phyloP scores from a whole-genome alignment of 2,113 vertebrate genomes.

The Buteo buteo region DNA sequence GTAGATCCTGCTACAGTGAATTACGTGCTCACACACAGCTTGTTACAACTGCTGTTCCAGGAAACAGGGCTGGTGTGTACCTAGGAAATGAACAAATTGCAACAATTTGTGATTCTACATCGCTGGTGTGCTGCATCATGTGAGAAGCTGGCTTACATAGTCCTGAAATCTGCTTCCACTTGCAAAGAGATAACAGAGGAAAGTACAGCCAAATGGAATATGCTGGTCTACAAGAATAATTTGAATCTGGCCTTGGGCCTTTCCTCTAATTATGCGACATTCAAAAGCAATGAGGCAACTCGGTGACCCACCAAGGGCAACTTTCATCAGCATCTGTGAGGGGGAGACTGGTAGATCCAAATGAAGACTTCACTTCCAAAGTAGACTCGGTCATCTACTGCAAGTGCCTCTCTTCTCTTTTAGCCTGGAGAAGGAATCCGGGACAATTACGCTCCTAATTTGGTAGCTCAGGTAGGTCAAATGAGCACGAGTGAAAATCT shows the following conservation, averaged over 20 bases:
- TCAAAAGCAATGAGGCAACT: not conserved
- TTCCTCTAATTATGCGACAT: slow-evolving; percentile 4
- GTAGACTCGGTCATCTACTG: not conserved
- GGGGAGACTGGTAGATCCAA: not conserved
- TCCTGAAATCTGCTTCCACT: slow-evolving; percentile 42
- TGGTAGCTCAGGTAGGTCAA: not conserved
- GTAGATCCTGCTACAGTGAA: not conserved
- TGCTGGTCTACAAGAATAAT: not conserved
- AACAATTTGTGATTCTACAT: slow-evolving; percentile 26
- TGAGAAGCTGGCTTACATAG: slow-evolving; percentile 35
- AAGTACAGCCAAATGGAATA: slow-evolving; percentile 49
- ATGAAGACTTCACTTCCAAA: not conserved
- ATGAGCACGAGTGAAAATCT: not conserved
- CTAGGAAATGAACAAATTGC: slow-evolving; percentile 33
- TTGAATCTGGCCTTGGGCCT: slow-evolving; percentile 1
- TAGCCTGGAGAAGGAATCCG: not conserved
- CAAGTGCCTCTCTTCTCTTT: not conserved
- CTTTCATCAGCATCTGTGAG: not conserved
- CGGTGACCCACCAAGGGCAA: not conserved
- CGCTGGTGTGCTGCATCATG: slow-evolving; percentile 10
- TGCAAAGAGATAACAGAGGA: slow-evolving; percentile 30
- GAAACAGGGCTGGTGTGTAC: not conserved
- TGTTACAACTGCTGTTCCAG: slow-evolving; percentile 26
- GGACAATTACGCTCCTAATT: not conserved
- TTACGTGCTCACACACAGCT: not conserved